Evolutionary conservation across 2,888 invertebrate species (phyloP).

Genomic region (Copidosoma aretas): DNA sequence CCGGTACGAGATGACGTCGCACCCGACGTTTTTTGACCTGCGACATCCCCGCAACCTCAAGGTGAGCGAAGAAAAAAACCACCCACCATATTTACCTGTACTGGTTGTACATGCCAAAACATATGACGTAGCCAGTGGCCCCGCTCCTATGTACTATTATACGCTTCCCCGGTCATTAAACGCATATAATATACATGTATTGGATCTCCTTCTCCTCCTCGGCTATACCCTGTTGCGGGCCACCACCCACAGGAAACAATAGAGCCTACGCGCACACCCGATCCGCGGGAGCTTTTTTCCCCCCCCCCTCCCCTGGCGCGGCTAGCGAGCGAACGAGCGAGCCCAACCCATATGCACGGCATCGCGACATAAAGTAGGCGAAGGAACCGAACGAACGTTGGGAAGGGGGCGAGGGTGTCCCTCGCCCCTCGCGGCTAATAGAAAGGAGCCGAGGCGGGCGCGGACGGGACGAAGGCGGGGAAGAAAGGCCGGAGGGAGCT

Average conservation of each 20-base stretch:
- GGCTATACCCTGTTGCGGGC: slow-evolving; percentile 5
- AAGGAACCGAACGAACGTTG: slow-evolving; percentile 37
- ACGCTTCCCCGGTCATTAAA: too few species aligned
- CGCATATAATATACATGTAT: too few species aligned
- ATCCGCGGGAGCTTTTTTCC: background rate
- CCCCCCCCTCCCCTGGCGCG: background rate
- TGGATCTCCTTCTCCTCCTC: background rate
- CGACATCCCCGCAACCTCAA: slow-evolving; percentile 61
- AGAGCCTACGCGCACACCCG: background rate
- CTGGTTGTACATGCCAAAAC: too few species aligned
- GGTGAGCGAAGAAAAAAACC: slow-evolving; percentile 52
- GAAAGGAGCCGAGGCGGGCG: slow-evolving; percentile 41
- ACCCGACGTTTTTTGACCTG: slow-evolving; percentile 56
- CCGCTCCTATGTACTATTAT: too few species aligned
- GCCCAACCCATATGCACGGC: slow-evolving; percentile 42
- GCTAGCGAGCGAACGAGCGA: slow-evolving; percentile 30
- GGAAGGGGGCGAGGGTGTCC: slow-evolving; percentile 37
- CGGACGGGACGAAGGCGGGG: slow-evolving; percentile 17
- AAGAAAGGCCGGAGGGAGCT: slow-evolving; percentile 9
- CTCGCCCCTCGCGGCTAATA: slow-evolving; percentile 40
- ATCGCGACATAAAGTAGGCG: slow-evolving; percentile 34
- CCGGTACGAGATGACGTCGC: slow-evolving; percentile 53
- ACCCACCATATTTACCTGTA: too few species aligned
- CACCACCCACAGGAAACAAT: slow-evolving; percentile 17
- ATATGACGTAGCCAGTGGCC: too few species aligned